Conservation (phyloP, 2,113 vertebrate genomes). For the Phrynosoma blainvillii region DNA sequence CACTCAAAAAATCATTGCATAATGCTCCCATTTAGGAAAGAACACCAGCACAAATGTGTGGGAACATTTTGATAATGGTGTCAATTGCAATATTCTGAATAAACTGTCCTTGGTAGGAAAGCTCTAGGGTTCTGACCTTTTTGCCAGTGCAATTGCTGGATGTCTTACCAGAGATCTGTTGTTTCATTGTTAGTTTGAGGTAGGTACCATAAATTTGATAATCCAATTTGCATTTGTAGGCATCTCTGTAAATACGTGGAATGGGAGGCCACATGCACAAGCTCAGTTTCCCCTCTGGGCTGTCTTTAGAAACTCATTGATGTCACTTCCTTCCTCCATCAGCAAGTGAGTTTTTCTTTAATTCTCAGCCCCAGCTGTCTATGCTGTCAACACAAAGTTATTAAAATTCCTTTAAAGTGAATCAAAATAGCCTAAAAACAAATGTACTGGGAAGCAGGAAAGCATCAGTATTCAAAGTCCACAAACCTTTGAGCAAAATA, state of each 20-base stretch:
- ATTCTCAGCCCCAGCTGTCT: slow-evolving; percentile 86
- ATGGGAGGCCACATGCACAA: slow-evolving; percentile 77
- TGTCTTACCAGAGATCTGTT: slow-evolving; percentile 44
- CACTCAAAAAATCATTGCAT: neutral
- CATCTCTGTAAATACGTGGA: slow-evolving; percentile 74
- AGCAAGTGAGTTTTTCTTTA: slow-evolving; percentile 84
- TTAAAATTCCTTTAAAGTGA: slow-evolving; percentile 89
- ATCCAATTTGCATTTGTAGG: slow-evolving; percentile 77
- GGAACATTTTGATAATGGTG: neutral
- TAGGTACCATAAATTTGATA: slow-evolving; percentile 72
- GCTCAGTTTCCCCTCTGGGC: slow-evolving; percentile 71
- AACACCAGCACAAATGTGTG: neutral
- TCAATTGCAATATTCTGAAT: neutral
- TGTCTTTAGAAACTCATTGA: slow-evolving; percentile 83
- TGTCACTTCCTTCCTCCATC: slow-evolving; percentile 86
- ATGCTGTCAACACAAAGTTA: slow-evolving; percentile 85
- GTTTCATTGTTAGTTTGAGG: slow-evolving; percentile 62
- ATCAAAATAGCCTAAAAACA: slow-evolving; percentile 87
- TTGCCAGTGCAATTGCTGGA: slow-evolving; percentile 47
- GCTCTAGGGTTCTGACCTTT: neutral
- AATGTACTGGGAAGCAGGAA: slow-evolving; percentile 85
- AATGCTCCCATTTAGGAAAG: too few relatives aligned
- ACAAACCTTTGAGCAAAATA: slow-evolving; percentile 84
- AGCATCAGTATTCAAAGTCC: slow-evolving; percentile 88
- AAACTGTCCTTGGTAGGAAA: neutral